Base-by-base conservation (phyloP, 2,888 invertebrate genomes). In the Eurois occulta region DNA sequence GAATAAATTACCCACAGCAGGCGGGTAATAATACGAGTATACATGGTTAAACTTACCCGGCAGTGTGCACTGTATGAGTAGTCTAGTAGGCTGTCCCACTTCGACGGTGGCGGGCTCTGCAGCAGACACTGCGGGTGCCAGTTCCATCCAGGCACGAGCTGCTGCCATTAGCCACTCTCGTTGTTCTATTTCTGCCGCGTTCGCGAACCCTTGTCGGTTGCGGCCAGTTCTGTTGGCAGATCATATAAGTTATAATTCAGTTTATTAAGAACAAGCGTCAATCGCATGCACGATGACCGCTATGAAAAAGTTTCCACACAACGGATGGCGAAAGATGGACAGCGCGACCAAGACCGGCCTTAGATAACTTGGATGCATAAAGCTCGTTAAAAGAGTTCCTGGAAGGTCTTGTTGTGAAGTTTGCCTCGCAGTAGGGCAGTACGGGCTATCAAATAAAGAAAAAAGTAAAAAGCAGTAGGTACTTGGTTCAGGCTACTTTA, bases 91-190 rank as follows among this genome's bases (percentile, higher is more conserved):
- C 92, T 98, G 98, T 21, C 98, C 98, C 70, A 98, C 98, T 94
- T 98, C 97, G 16, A 98, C 97, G 8, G 97, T 97, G 21, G 95
- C 95, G 1, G 97, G 96, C 84, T 97, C 97, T 18, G 90, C 87
- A 32, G 93, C 92, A 1, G 94, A 91, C 3, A 90, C 91, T 0
- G 94, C 95, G 0, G 97, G 97, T 0, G 97, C 96, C 86, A 98
- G 96, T 90, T 98, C 98, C 96, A 98, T 97, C 98, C 98, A 98
- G 64, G 98, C 98, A 71, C 98, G 96, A 0, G 98, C 97, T 8
- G 97, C 96, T 70, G 95, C 96, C 96, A 97, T 89, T 90, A 95
- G 90, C 93, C 92, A 93, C 77, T 94, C 97, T 55, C 96, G 96
- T 91, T 92, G 97, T 88, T 97, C 96, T 69, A 93, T 80, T 78